Base-by-base conservation (phyloP, 2,797 vertebrate genomes). In the Myotis vivesi region DNA sequence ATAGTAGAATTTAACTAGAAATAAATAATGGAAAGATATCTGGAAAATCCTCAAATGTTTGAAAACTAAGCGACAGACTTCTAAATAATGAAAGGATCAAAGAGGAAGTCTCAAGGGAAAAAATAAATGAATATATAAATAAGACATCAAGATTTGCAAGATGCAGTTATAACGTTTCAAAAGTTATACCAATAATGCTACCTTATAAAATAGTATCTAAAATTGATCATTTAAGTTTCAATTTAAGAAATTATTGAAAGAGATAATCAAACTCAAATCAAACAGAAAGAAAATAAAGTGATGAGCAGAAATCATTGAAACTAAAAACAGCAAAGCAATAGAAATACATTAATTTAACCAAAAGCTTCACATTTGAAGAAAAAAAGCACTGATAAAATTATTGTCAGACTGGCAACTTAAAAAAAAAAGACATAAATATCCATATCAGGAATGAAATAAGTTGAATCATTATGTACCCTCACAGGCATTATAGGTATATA, bases 1-100 rank as follows among this genome's bases (percentile, higher is more conserved):
- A n/a, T 20, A 72, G 83, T 44, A 89, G 25, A 76, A 84, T 76
- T 84, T 79, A 83, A 85, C 12, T 89, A 79, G n/a, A 85, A 80
- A 89, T 72, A 59, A 73, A 92, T 55, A 94, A 46, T 9, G 86
- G 51, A 53, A 57, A 64, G 25, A 46, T 49, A 36, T 23, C 3
- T 91, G 17, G n/a, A 8, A 81, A 75, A 87, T 33, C 6, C 8
- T 22, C 73, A 88, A 59, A 72, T 33, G 25, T 20, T 55, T 92
- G 6, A 38, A 92, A 83, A 84, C 30, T 68, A 16, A 87, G 57
- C 4, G 77, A 13, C 1, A 16, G 5, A 79, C 7, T 30, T 85
- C 81, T 80, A 80, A 75, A 55, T 38, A 66, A 75, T 28, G 10
- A 28, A 79, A 46, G 3, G 19, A 25, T 49, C 66, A 93, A 53